Evolutionary conservation across 1,140 invertebrate genomes (phyloP), one percentile per base, ranked within the genome.

Genomic region (Nymphalis io): DNA sequence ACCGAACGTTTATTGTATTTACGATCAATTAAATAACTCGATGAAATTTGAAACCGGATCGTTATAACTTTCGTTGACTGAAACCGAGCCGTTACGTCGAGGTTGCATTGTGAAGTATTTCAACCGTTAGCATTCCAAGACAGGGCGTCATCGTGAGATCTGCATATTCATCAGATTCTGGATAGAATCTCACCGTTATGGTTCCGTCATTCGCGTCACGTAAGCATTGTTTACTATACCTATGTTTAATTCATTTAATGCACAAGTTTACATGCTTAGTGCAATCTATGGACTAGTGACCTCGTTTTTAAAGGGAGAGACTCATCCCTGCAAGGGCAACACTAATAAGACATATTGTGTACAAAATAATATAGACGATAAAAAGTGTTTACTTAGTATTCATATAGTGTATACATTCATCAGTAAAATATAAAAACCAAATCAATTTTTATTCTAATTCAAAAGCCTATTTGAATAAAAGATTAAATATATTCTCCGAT

Each of bases 111-210:
- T 82, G 76, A 87, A 89, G 81, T 87, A 75, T 82, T 73, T 85
- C 80, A 63, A 88, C 88, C 88, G 88, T 90, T 88, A 90, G 76
- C 70, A 90, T 88, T 87, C 85, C 84, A 75, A 69, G 81, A 78
- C 84, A 62, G 74, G 80, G 76, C 84, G 84, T 88, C 83, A 86
- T 81, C 75, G 64, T 73, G 68, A 83, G 60, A 84, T 87, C 81
- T 89, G 81, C 82, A 88, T 90, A 89, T 90, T 89, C 84, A 90
- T 84, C 79, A 84, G 81, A 81, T 81, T 81, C 79, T 73, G 73
- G 81, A 87, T 84, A 82, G 80, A 83, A 83, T 82, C 80, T 80
- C 68, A 80, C 84, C 79, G 83, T 86, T 88, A 88, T 75, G 46
- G 70, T 72, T 81, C 71, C 69, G 61, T 72, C 76, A 88, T 80